phyloP scores from a whole-genome alignment of 2,113 vertebrate genomes.

The Naja naja region DNA sequence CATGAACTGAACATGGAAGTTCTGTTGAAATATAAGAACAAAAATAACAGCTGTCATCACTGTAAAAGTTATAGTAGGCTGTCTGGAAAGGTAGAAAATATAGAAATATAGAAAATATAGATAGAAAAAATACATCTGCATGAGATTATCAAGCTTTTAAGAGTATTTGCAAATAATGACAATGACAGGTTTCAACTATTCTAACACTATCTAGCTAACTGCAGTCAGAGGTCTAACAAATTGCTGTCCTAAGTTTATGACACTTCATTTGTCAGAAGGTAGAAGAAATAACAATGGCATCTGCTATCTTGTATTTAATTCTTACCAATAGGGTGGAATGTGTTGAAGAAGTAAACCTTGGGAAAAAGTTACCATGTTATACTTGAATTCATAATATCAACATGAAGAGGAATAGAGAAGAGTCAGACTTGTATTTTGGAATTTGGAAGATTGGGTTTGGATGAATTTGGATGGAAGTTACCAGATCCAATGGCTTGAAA shows the following conservation, averaged over 20 bases:
- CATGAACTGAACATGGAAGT: not conserved
- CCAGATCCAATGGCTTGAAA: not conserved
- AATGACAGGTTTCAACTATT: not conserved
- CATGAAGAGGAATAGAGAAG: not conserved
- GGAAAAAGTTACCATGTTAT: not conserved
- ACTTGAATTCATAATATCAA: not conserved
- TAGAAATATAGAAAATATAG: not conserved
- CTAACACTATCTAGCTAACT: not conserved
- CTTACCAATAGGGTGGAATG: not conserved
- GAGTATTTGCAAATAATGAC: not conserved
- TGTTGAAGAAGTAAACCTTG: not conserved
- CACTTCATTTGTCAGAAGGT: not conserved
- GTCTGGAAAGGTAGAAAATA: not conserved
- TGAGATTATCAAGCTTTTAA: not conserved
- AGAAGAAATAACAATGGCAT: not conserved
- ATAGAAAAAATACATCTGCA: not conserved
- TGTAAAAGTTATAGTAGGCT: not conserved
- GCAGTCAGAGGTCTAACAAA: not conserved
- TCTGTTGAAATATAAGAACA: not conserved
- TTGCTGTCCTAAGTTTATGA: not conserved
- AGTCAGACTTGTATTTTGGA: not conserved
- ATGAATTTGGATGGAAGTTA: not conserved
- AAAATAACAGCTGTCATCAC: not conserved
- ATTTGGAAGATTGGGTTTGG: not conserved
- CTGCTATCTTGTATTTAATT: not conserved